Conservation (phyloP, 2,888 invertebrate species). For the Beris morrisii region DNA sequence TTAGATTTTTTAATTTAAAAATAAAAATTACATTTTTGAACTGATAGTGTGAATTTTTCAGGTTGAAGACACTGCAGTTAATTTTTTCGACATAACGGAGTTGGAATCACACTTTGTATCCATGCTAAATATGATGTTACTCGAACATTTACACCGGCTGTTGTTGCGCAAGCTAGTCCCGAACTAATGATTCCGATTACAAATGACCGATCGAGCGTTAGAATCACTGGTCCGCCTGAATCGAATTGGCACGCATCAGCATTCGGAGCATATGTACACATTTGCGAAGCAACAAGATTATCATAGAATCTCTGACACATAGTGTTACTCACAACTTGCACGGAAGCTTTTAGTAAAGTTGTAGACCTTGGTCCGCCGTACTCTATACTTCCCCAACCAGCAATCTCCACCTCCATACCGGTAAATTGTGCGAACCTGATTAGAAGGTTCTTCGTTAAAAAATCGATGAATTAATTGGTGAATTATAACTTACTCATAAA, state of each 20-base stretch:
- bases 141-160: conserved; percentile 1
- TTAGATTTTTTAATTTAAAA: too few species aligned
- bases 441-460: not conserved
- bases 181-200: not conserved
- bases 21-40: too few species aligned
- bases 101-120: not conserved
- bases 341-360: not conserved
- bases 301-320: not conserved
- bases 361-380: conserved; percentile 5
- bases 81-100: conserved; percentile 4
- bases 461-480: conserved; percentile 1
- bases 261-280: conserved; percentile 3
- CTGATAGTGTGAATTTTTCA: too few species aligned
- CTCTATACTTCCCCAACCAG: conserved; percentile 4
- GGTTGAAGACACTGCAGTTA: too few species aligned
- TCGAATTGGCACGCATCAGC: conserved; percentile 13
- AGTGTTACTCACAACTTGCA: not conserved
- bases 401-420: not conserved
- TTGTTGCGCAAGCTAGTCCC: conserved; percentile 2
- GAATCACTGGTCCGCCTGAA: conserved; percentile 7
- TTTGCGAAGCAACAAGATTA: conserved; percentile 2
- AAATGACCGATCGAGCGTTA: not conserved
- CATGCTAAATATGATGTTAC: conserved; percentile 16
- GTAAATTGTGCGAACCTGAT: conserved; percentile 3
- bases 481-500: conserved; percentile 46